These are phyloP conservation scores for Drosophila meridionalis DNA, from an alignment of 2,888 invertebrate species.

Conservation along the genomic window DNA sequence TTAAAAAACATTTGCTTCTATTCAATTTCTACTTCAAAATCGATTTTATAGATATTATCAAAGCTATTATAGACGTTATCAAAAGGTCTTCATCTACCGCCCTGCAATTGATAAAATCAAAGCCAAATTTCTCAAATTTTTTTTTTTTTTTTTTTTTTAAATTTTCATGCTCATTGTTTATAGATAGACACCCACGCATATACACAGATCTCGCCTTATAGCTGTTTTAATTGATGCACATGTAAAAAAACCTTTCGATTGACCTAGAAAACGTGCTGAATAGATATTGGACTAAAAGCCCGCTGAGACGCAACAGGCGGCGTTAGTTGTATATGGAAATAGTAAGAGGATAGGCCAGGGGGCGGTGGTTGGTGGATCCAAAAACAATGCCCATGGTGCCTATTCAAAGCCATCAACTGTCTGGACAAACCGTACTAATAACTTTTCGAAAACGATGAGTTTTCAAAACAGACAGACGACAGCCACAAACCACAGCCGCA, in stretches of 20 bases:
- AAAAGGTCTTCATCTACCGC: not conserved
- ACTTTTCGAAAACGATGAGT: slow-evolving; percentile 76
- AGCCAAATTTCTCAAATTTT: not conserved
- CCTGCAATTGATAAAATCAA: not conserved
- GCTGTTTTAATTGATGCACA: slow-evolving; percentile 67
- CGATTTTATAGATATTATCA: not conserved
- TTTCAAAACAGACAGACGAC: slow-evolving; percentile 64
- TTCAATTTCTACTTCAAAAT: not conserved
- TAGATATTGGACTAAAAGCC: slow-evolving; percentile 58
- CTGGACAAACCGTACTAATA: slow-evolving; percentile 65
- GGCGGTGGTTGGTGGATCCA: slow-evolving; percentile 13
- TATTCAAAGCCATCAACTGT: slow-evolving; percentile 43
- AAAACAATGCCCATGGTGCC: slow-evolving; percentile 58
- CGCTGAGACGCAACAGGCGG: slow-evolving; percentile 73
- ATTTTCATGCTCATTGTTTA: not conserved
- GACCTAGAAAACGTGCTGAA: slow-evolving; percentile 65
- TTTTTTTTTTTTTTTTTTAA: slow-evolving; percentile 7
- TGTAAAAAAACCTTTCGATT: slow-evolving; percentile 53
- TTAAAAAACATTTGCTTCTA: not conserved
- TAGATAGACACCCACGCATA: slow-evolving; percentile 10
- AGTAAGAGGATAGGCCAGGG: not conserved
- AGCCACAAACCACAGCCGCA: not conserved
- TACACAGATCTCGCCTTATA: slow-evolving; percentile 21
- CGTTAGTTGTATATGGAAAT: slow-evolving; percentile 26
- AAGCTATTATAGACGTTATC: not conserved